Base-by-base conservation (phyloP, 2,888 invertebrate species). In the Apantesis nais region DNA sequence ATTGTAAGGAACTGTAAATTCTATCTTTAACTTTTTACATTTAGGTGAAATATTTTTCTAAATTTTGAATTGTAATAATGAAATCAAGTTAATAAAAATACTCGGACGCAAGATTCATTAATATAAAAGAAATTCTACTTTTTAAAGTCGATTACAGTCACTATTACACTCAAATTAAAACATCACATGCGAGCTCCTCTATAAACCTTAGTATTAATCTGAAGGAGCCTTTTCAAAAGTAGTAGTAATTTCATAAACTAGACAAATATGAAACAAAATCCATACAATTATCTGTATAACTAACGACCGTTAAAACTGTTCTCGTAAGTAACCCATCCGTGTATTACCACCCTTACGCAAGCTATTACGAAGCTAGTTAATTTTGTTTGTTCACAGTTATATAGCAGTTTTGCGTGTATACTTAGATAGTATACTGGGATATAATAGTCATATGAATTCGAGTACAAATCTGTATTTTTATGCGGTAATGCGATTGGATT, bases 401-500 rank as follows among this genome's bases (percentile, higher is more conserved):
- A 19, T n/a, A 48, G 34, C 34, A 39, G n/a, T 44, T 63, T 44
- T 34, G n/a, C 62, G 58, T 62, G 41, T 37, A 41, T 44, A 39
- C 16, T 37, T 67, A 64, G 66, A 68, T 79, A 77, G 74, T 72
- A 41, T 22, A 55, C 12, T 11, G 62, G 63, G 66, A 68, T 73
- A 70, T 70, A 74, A 76, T 75, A 73, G 25, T 55, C 12, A 31
- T 60, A 73, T 72, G 37, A 73, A 74, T 73, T 69, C 68, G 37
- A 52, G 65, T 69, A 69, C 74, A 78, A 71, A 79, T 79, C 63
- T 74, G 71, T 82, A 74, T 78, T 80, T 83, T 83, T 81, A 70
- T 31, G 73, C 71, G 74, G 64, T 80, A 82, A 82, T 83, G 66
- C 77, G 68, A 83, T 76, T 80, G 74, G 72, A 80, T 83, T 78